phyloP scores from a whole-genome alignment of 2,113 vertebrate species.

The Lagopus muta region DNA sequence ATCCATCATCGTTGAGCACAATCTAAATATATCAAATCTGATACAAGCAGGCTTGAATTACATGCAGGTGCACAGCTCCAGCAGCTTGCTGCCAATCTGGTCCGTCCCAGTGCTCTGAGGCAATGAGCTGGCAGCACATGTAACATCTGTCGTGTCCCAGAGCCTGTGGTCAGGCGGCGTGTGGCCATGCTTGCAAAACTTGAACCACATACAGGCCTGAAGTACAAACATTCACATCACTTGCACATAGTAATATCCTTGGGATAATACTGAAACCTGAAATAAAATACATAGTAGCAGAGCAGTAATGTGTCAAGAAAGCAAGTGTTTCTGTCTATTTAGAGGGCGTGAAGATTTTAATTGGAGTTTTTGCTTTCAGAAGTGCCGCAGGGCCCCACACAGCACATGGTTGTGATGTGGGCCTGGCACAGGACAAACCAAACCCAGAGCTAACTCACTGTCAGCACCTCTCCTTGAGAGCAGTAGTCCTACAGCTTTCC shows the following conservation, averaged over 20 bases:
- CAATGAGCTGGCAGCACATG: rapidly evolving
- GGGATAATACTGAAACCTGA: not conserved
- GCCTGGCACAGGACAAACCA: not conserved
- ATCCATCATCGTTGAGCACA: rapidly evolving
- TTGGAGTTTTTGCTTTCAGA: not conserved
- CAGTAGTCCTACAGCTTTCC: no score
- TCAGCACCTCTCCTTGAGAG: not conserved
- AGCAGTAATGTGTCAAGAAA: not conserved
- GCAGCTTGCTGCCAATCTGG: not conserved
- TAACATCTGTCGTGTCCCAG: rapidly evolving
- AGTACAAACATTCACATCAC: not conserved
- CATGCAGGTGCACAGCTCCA: not conserved
- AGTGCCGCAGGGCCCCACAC: not conserved
- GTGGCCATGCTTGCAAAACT: not conserved
- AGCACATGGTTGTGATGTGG: not conserved
- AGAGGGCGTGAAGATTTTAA: not conserved
- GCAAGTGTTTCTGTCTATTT: not conserved
- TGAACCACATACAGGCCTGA: not conserved
- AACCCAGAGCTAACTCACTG: not conserved
- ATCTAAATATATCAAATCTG: rapidly evolving
- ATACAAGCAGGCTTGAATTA: not conserved
- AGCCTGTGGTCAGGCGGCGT: not conserved
- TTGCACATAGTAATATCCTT: not conserved
- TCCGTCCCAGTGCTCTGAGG: not conserved
- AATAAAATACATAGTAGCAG: not conserved